These are phyloP conservation scores for Hypocryptadius cinnamomeus DNA, from an alignment of 2,113 vertebrate genomes.

Conservation along the genomic window DNA sequence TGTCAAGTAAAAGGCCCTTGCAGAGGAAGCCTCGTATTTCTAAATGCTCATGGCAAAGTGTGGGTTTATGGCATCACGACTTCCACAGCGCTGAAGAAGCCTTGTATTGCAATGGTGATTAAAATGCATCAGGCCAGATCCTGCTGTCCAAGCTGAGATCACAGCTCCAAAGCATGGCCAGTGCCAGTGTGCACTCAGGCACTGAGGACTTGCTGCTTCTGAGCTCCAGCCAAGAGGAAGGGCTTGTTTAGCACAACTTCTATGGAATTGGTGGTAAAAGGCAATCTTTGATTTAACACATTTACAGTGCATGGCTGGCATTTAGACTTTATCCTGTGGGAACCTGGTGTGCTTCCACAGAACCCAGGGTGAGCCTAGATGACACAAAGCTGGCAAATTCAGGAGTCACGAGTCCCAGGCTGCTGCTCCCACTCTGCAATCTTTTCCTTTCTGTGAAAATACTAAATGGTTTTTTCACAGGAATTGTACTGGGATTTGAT, in stretches of 20 bases:
- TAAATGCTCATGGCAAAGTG: background rate
- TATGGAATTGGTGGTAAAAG: background rate
- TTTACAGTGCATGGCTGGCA: background rate
- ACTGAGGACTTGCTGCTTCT: background rate
- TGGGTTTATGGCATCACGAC: accelerated
- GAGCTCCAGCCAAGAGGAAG: background rate
- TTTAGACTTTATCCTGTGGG: background rate
- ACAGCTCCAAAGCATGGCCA: background rate
- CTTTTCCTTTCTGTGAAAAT: background rate
- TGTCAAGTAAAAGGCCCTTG: background rate
- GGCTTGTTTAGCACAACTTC: background rate
- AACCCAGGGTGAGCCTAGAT: accelerated
- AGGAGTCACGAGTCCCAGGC: accelerated
- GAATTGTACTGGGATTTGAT: background rate
- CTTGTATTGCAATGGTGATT: background rate
- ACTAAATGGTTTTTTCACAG: background rate
- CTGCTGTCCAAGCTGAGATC: background rate
- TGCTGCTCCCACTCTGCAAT: background rate
- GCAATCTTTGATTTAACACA: background rate
- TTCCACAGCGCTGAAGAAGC: background rate
- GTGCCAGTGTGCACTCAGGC: background rate
- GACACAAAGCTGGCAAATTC: background rate
- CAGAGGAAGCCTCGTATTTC: background rate
- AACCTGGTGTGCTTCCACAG: background rate
- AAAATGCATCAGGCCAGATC: background rate